phyloP scores from a whole-genome alignment of 2,113 vertebrate genomes.

The Coturnix japonica region DNA sequence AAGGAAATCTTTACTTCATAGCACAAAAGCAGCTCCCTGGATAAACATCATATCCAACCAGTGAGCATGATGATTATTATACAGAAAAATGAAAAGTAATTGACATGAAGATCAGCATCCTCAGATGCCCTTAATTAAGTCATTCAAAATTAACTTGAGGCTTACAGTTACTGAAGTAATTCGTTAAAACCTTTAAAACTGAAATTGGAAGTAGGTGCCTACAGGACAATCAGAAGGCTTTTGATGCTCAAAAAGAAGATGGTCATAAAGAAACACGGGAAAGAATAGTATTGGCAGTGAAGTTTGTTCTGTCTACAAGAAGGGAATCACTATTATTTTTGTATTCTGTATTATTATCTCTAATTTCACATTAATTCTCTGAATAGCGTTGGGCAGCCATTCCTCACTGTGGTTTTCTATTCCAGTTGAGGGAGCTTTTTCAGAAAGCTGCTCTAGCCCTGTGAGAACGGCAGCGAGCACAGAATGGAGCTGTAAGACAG shows the following conservation, averaged over 20 bases:
- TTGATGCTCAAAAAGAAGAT: background rate
- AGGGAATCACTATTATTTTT: background rate
- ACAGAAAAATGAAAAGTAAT: conserved; percentile 47
- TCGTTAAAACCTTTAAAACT: conserved; percentile 17
- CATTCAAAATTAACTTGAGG: conserved; percentile 4
- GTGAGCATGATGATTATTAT: conserved; percentile 5
- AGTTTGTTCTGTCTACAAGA: background rate
- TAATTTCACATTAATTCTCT: background rate
- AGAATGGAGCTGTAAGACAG: conserved; percentile 53
- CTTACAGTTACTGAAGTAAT: background rate
- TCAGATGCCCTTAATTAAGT: conserved; percentile 15
- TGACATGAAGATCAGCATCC: background rate
- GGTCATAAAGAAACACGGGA: background rate
- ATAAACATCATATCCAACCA: conserved; percentile 34
- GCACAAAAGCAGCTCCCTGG: conserved; percentile 57
- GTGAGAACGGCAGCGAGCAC: conserved; percentile 49
- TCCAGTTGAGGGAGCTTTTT: conserved; percentile 40
- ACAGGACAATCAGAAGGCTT: background rate
- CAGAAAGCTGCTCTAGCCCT: background rate
- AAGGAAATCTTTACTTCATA: conserved; percentile 59
- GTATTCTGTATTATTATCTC: background rate
- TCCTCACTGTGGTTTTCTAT: conserved; percentile 29
- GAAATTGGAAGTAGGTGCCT: background rate
- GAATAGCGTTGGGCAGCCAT: background rate
- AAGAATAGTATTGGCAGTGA: background rate